Conservation (phyloP, 1,140 invertebrate genomes). For the Drosophila lini region DNA sequence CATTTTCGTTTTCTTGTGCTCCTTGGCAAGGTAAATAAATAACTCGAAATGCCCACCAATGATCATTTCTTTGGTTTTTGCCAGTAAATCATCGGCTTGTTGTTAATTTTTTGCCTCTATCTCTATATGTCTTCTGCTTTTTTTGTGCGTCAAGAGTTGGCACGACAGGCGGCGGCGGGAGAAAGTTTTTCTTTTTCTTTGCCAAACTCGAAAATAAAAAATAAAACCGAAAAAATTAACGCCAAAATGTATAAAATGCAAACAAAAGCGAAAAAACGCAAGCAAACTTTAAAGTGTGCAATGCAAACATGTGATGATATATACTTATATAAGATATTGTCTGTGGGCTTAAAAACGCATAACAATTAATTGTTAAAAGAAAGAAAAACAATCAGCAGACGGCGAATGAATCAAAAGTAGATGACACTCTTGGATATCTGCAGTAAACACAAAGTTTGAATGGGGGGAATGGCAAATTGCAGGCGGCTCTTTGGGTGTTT, state of each 20-base stretch:
- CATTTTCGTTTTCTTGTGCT: constrained; percentile 12
- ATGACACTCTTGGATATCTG: constrained; percentile 27
- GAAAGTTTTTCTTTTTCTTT: constrained; percentile 75
- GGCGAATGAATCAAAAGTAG: constrained; percentile 69
- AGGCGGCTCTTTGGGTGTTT: constrained; percentile 22
- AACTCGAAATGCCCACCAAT: constrained; percentile 60
- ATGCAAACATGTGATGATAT: constrained; percentile 66
- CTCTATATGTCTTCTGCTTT: constrained; percentile 30
- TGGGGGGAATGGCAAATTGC: constrained; percentile 28
- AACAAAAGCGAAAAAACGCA: constrained; percentile 66
- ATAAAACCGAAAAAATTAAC: constrained; percentile 60
- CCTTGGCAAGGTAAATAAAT: constrained; percentile 71
- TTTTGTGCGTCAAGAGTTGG: constrained; percentile 63
- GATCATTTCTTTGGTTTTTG: constrained; percentile 61
- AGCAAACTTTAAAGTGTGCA: constrained; percentile 66
- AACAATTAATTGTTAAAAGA: constrained; percentile 64
- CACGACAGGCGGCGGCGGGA: constrained; percentile 63
- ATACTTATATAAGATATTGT: constrained; percentile 65
- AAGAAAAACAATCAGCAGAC: constrained; percentile 51
- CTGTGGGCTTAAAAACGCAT: constrained; percentile 69
- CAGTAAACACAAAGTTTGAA: neutral
- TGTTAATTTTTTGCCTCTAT: constrained; percentile 52
- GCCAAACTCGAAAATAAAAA: constrained; percentile 59
- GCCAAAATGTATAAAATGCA: constrained; percentile 47
- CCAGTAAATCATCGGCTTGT: constrained; percentile 75